These are phyloP conservation scores for Drosophila kuntzei DNA, from an alignment of 2,888 invertebrate species.

Conservation along the genomic window DNA sequence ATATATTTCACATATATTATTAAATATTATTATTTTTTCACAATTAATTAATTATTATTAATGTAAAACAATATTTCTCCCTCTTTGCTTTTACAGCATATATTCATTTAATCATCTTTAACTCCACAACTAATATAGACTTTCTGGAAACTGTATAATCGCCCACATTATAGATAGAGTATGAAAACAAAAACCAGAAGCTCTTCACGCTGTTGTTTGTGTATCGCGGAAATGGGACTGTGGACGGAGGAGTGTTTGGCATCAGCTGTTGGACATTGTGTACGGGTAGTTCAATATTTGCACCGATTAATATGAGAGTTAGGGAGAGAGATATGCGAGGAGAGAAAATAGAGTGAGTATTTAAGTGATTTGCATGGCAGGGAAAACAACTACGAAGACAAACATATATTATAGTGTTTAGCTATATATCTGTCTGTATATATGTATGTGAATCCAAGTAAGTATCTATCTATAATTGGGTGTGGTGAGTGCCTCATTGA, in stretches of 20 bases:
- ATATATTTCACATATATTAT: too few relatives aligned
- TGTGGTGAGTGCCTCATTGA: slow-evolving; percentile 55
- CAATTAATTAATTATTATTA: too few relatives aligned
- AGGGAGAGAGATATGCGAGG: background rate
- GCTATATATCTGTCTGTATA: slow-evolving; percentile 2
- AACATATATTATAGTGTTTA: slow-evolving; percentile 1
- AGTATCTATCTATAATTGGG: slow-evolving; percentile 53
- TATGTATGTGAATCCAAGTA: slow-evolving; percentile 26
- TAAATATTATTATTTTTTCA: too few relatives aligned
- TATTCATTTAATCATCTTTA: background rate
- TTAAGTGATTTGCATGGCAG: slow-evolving; percentile 48
- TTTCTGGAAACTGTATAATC: background rate
- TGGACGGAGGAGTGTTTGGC: slow-evolving; percentile 13
- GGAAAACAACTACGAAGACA: background rate
- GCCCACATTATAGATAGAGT: slow-evolving; percentile 12
- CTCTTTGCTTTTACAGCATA: background rate
- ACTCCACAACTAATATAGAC: background rate
- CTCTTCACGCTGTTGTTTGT: slow-evolving; percentile 28
- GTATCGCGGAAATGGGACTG: slow-evolving; percentile 6
- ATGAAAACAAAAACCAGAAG: slow-evolving; percentile 40
- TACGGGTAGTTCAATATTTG: slow-evolving; percentile 54
- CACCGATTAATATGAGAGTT: slow-evolving; percentile 7
- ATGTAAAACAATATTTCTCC: background rate
- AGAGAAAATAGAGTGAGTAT: slow-evolving; percentile 15
- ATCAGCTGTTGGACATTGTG: slow-evolving; percentile 61